Evolutionary conservation across 1,140 invertebrate species (phyloP).

Genomic region (Saccostrea cuccullata): DNA sequence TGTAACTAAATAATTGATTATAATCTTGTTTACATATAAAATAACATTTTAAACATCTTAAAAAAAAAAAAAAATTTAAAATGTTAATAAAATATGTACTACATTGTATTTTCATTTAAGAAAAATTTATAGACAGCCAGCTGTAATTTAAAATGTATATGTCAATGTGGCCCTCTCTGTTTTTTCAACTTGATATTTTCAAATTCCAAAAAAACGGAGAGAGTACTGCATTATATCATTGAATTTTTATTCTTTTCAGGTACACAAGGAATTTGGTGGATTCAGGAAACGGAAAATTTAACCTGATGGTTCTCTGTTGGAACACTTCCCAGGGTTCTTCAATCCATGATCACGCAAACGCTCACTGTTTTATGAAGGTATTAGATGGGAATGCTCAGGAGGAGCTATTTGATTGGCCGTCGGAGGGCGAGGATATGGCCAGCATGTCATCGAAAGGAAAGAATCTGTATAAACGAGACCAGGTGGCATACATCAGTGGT

Average conservation of each 20-base stretch:
- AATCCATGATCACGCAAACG: conserved; percentile 97
- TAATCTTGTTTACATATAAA: too few species aligned
- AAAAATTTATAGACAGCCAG: too few species aligned
- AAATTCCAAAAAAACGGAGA: too few species aligned
- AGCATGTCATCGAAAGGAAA: conserved; percentile 83
- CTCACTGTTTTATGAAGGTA: conserved; percentile 98
- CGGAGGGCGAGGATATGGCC: conserved; percentile 65
- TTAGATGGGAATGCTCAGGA: conserved; percentile 82
- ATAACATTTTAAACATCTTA: too few species aligned
- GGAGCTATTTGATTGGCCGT: conserved; percentile 88
- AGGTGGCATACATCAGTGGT: conserved; percentile 98
- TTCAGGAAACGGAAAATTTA: conserved; percentile 93
- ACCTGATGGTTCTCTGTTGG: conserved; percentile 98
- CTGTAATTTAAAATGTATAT: too few species aligned
- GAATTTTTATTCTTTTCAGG: conserved; percentile 58
- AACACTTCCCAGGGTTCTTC: conserved; percentile 95
- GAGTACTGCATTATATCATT: too few species aligned
- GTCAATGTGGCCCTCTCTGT: too few species aligned
- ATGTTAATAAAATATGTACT: too few species aligned
- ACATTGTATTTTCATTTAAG: too few species aligned
- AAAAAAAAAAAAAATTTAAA: too few species aligned
- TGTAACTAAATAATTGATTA: too few species aligned
- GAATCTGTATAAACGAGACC: conserved; percentile 84
- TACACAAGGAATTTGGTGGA: conserved; percentile 77
- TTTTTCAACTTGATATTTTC: too few species aligned